Base-by-base conservation (phyloP, 2,888 invertebrate genomes). In the Eupithecia subfuscata region DNA sequence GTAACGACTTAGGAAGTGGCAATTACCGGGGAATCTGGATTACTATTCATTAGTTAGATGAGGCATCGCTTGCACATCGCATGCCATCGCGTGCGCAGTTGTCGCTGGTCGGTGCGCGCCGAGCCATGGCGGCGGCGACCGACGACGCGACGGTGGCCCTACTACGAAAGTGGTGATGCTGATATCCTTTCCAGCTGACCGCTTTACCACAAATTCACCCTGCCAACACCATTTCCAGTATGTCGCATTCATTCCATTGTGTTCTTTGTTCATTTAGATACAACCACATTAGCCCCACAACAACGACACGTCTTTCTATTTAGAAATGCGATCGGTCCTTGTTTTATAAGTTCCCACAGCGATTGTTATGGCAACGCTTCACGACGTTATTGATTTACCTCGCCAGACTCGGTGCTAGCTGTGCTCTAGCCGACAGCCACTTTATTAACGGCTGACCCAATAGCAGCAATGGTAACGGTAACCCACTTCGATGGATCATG, bases 21-120 rank as follows among this genome's bases (percentile, higher is more conserved):
- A 76, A 78, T 74, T 78, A 81, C 56, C 30, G 69, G 18, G 69
- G 70, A 52, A 76, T 75, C 72, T 76, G 76, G 76, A 75, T 78
- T 74, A 63, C 52, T 70, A 71, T 60, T 68, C 34, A 69, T 75
- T 65, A 71, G 64, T n/a, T 22, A n/a, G 56, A 56, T 22, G 34
- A 75, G 48, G 63, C 25, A 68, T 63, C 64, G 72, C 70, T 73
- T 65, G 56, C 56, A 70, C 70, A 56, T 70, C 56, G 72, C 70
- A 34, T 71, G 68, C 43, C 43, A 12, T 8, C 43, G 77, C 80
- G 74, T 75, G 75, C 70, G 73, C 67, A 63, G 56, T 69, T n/a
- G 48, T 48, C 22, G 56, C 56, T 9, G n/a, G 56, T 9, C 52
- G 52, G 1, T 56, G n/a, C 56, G 22, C 56, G 56, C 56, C 11